Evolutionary conservation across 1,140 invertebrate genomes (phyloP), one percentile per base, ranked within the genome.

Genomic region (Drosophila triauraria): DNA sequence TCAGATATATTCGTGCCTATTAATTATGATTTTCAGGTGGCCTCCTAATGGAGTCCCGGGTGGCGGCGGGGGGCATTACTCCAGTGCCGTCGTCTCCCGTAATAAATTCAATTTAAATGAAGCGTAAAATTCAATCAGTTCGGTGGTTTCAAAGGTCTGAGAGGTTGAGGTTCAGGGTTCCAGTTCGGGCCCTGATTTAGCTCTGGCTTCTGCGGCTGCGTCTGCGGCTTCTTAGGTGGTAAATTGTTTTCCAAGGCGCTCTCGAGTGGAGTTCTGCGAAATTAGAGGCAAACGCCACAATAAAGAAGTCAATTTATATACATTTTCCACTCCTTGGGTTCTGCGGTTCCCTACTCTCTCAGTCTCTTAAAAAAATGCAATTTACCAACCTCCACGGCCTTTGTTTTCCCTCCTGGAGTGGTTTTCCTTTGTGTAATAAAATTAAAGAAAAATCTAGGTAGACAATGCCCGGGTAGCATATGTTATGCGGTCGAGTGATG

Each of bases 21-120:
- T 87, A 87, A 87, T 87, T 87, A 87, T 88, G 80, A 88, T 84
- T 87, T 84, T 47, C 53, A 53, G 65, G 63, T 53, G 44, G 65
- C 53, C 59, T 57, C 47, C 72, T 75, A 81, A 69, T 82, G 74
- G 71, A 71, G 61, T 40, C 68, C 83, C 87, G 77, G 58, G 61
- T 57, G 12, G n/a, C 35, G 6, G 47, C 35, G 42, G 58, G 54
- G 20, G 40, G 12, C 65, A n/a, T 9, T 56, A 4, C 53, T 56
- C 35, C 20, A 56, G 53, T 23, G 3, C 17, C 42, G 17, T 40
- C 15, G 30, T 35, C 53, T 59, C 65, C 25, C 23, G 57, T 82
- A 85, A 90, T 85, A 90, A 90, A 90, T 90, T 90, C 85, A 90
- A 90, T 90, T 90, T 90, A 90, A 90, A 90, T 90, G 81, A 90